These are phyloP conservation scores for Eurypyga helias DNA, from an alignment of 2,113 vertebrate genomes.

Conservation along the genomic window DNA sequence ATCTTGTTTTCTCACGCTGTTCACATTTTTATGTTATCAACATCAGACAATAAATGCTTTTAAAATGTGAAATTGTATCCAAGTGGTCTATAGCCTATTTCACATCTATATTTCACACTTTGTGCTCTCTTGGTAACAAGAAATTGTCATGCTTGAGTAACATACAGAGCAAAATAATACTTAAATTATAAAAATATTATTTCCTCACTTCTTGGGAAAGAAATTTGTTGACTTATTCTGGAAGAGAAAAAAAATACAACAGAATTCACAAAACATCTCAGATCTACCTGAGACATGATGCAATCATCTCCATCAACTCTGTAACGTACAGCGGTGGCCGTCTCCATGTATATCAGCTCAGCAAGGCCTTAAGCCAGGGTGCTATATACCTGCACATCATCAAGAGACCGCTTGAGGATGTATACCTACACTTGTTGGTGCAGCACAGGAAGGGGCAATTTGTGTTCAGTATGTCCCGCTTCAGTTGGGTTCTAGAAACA, in stretches of 20 bases:
- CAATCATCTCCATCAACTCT: neutral
- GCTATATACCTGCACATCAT: neutral
- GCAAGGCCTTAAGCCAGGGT: neutral
- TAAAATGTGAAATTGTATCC: neutral
- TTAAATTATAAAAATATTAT: neutral
- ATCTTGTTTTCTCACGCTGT: neutral
- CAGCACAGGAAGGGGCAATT: neutral
- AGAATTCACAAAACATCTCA: neutral
- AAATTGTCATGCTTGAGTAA: neutral
- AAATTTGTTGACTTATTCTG: neutral
- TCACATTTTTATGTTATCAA: neutral
- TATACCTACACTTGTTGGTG: neutral
- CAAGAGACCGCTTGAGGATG: neutral
- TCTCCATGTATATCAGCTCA: neutral
- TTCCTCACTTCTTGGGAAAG: neutral
- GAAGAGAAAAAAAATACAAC: neutral
- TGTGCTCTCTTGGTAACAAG: neutral
- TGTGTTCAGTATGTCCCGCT: neutral
- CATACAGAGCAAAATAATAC: neutral
- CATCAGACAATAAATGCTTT: neutral
- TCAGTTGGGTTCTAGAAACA: neutral
- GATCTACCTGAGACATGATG: neutral
- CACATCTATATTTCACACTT: neutral
- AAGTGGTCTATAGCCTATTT: neutral
- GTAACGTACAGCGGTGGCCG: neutral